phyloP scores from a whole-genome alignment of 2,113 vertebrate species.

The Xenopus tropicalis region DNA sequence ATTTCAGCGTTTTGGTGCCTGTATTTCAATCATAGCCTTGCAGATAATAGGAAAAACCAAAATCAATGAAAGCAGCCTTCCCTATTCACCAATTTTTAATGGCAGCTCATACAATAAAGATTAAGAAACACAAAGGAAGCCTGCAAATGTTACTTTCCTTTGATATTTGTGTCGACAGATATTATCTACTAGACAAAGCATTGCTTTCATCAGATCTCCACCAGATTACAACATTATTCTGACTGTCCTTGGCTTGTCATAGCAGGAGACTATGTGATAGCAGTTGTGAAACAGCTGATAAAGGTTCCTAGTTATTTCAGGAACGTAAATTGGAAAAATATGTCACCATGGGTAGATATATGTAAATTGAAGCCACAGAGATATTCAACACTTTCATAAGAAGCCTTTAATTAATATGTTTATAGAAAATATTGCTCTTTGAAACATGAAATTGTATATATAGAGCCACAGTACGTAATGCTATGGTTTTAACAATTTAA shows the following conservation, averaged over 20 bases:
- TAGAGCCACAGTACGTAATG: too few species aligned
- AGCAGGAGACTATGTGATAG: slow-evolving; percentile 7
- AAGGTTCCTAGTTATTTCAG: too few species aligned
- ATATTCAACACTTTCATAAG: too few species aligned
- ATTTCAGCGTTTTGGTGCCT: slow-evolving; percentile 29
- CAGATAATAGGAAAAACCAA: slow-evolving; percentile 45
- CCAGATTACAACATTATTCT: slow-evolving; percentile 66
- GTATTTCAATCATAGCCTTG: slow-evolving; percentile 48
- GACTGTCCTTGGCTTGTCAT: slow-evolving; percentile 60
- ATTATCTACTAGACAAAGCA: slow-evolving; percentile 56
- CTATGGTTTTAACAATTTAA: too few species aligned
- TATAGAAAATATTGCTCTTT: too few species aligned
- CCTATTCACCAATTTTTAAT: slow-evolving; percentile 52
- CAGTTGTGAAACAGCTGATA: too few species aligned
- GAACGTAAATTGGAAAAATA: too few species aligned
- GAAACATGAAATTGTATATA: too few species aligned
- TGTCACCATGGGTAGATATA: too few species aligned
- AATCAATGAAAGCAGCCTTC: slow-evolving; percentile 43
- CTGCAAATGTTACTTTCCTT: slow-evolving; percentile 45
- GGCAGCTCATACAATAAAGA: slow-evolving; percentile 52
- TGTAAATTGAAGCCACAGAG: too few species aligned
- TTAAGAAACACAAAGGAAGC: slow-evolving; percentile 50
- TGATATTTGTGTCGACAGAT: slow-evolving; percentile 56
- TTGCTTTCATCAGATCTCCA: slow-evolving; percentile 55
- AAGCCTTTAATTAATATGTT: too few species aligned